These are phyloP conservation scores for Chirona hameri DNA, from an alignment of 2,888 invertebrate species.

Conservation along the genomic window DNA sequence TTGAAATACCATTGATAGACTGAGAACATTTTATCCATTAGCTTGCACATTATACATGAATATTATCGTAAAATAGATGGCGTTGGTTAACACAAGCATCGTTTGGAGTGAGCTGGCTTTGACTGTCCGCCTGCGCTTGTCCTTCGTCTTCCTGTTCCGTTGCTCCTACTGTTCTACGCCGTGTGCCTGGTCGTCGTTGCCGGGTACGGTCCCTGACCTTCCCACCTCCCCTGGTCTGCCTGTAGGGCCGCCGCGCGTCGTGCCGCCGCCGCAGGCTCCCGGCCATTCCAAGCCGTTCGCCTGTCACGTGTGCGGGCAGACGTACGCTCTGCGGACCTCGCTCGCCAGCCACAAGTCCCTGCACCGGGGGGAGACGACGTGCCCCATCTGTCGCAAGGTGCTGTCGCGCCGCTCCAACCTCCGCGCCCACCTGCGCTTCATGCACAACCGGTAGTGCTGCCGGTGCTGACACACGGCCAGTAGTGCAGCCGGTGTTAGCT, in stretches of 20 bases:
- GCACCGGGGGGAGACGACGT: neutral
- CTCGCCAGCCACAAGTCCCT: neutral
- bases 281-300: conserved; percentile 40
- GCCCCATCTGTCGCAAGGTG: conserved; percentile 36
- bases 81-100: neutral
- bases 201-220: neutral
- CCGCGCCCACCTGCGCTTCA: conserved; percentile 38
- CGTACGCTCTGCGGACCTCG: conserved; percentile 7
- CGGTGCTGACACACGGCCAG: too few relatives aligned
- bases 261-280: conserved; percentile 41
- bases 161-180: too few relatives aligned
- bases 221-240: conserved; percentile 36
- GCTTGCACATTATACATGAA: too few relatives aligned
- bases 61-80: too few relatives aligned
- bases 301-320: conserved; percentile 41
- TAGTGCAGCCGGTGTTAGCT: too few relatives aligned
- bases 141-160: too few relatives aligned
- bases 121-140: conserved; percentile 40
- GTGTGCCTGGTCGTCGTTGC: conserved; percentile 37
- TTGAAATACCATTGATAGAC: too few relatives aligned
- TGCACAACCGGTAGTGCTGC: conserved; percentile 29
- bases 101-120: conserved; percentile 34
- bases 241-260: conserved; percentile 40
- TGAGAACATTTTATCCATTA: too few relatives aligned
- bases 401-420: conserved; percentile 41